Evolutionary conservation across 2,797 vertebrate species (phyloP), one percentile per base, ranked within the genome.

Genomic region (Takifugu rubripes): DNA sequence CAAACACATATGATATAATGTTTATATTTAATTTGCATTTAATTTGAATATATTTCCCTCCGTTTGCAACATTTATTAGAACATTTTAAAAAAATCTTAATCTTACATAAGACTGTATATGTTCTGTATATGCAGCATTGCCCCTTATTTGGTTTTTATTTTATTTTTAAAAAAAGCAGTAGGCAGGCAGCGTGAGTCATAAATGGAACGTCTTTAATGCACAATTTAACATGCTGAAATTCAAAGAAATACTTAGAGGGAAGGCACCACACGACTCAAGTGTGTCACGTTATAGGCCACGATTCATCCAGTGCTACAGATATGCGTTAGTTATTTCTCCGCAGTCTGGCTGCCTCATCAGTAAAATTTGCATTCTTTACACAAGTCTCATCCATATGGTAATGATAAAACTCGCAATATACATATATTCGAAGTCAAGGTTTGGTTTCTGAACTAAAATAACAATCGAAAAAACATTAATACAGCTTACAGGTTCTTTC

Each of bases 181-280:
- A 44, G 43, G 43, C 59, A 64, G 63, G n/a, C 54, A 43, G 55
- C 17, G 21, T 68, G 58, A 79, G 72, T 84, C 73, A 75, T 63
- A 59, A 49, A 47, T 54, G 49, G 46, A 50, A 58, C 59, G 36
- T 55, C 68, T 68, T 64, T 27, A 52, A 69, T 62, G 77, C 72
- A 58, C 48, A 58, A 79, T 79, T 78, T 68, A 74, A 78, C 77
- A 66, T 57, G 33, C 40, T 68, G 43, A 47, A 54, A 59, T 74
- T 72, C 44, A 66, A 63, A 71, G 52, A 59, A 65, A 48, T 52
- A 33, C 55, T 75, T 58, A 57, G 27, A 46, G 56, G 4, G 15
- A 49, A 12, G 21, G n/a, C n/a, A 69, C 11, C 49, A 62, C 6
- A 61, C 65, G 53, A 68, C 52, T 55, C 33, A 40, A 40, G 12